These are phyloP conservation scores for Aleiodes sp. DNA, from an alignment of 1,140 invertebrate species.

Conservation along the genomic window DNA sequence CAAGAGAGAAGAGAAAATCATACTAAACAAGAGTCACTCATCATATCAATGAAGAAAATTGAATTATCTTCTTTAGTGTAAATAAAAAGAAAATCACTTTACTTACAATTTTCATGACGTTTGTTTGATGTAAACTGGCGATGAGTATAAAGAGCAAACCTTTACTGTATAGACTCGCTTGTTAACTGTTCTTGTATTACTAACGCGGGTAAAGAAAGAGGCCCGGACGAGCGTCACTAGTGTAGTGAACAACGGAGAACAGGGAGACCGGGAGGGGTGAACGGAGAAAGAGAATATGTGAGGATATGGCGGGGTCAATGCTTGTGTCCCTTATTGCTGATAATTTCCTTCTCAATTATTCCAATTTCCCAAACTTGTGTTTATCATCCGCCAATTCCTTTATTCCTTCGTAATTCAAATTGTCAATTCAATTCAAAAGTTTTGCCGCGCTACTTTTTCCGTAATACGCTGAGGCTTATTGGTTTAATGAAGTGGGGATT, in stretches of 20 bases:
- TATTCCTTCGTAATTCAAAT: no score
- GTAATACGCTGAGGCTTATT: slow-evolving; percentile 18
- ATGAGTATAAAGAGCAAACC: slow-evolving; percentile 9
- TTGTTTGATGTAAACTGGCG: not conserved
- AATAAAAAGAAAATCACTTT: slow-evolving; percentile 7
- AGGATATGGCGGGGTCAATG: not conserved
- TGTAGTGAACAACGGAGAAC: slow-evolving; percentile 2
- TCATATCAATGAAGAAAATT: no score
- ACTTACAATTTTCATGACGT: slow-evolving; percentile 32
- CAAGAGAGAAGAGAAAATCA: no score
- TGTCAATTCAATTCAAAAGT: not conserved
- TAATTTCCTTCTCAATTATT: no score
- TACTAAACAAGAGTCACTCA: no score
- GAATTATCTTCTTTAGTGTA: no score
- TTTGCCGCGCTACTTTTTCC: not conserved
- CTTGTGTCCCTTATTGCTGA: no score
- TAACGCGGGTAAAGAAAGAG: slow-evolving; percentile 4
- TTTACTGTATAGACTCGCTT: slow-evolving; percentile 18
- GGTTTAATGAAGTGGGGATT: slow-evolving; percentile 54
- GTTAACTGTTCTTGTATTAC: slow-evolving; percentile 25
- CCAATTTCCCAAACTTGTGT: no score
- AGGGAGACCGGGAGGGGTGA: not conserved
- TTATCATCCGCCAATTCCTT: no score
- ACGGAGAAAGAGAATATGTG: slow-evolving; percentile 4
- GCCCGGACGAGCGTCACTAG: slow-evolving; percentile 6